Percentiles rank a stretch among this genome's conserved stretches.
Evolutionary conservation across 2,888 invertebrate species (phyloP).

Genomic region (Amblyjoppa proteus): DNA sequence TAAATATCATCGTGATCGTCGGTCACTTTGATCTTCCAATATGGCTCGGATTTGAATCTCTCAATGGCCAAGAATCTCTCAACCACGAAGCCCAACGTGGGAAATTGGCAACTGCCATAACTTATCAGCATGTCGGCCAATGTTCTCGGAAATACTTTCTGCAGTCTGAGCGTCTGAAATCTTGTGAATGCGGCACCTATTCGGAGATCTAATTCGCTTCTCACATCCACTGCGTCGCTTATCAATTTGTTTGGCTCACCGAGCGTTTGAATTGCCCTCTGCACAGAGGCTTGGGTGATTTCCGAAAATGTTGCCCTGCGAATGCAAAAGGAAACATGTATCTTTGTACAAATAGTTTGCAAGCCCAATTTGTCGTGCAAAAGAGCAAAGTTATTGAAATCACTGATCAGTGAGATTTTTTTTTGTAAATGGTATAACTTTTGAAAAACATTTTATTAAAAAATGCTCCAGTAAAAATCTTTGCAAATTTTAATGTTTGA

Average conservation of each 20-base stretch:
- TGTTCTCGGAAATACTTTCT: slow-evolving; percentile 91
- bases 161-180: slow-evolving; percentile 96
- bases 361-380: too few species aligned
- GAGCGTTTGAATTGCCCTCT: slow-evolving; percentile 92
- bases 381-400: too few species aligned
- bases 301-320: slow-evolving; percentile 97
- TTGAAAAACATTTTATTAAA: too few species aligned
- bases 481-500: neutral
- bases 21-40: slow-evolving; percentile 97
- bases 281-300: slow-evolving; percentile 94
- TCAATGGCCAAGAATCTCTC: slow-evolving; percentile 97
- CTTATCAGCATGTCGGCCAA: slow-evolving; percentile 94
- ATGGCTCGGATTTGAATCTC: slow-evolving; percentile 95
- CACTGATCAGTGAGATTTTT: too few species aligned
- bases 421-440: too few species aligned
- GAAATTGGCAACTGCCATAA: slow-evolving; percentile 99
- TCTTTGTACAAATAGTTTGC: neutral
- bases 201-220: slow-evolving; percentile 95
- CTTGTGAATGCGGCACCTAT: slow-evolving; percentile 99
- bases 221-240: slow-evolving; percentile 97
- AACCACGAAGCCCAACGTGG: slow-evolving; percentile 99
- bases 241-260: slow-evolving; percentile 92
- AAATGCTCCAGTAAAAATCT: too few species aligned
- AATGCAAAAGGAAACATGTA: slow-evolving; percentile 48
- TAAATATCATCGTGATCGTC: slow-evolving; percentile 91